Base-by-base conservation (phyloP, 2,797 vertebrate genomes). In the Etheostoma nigrum region DNA sequence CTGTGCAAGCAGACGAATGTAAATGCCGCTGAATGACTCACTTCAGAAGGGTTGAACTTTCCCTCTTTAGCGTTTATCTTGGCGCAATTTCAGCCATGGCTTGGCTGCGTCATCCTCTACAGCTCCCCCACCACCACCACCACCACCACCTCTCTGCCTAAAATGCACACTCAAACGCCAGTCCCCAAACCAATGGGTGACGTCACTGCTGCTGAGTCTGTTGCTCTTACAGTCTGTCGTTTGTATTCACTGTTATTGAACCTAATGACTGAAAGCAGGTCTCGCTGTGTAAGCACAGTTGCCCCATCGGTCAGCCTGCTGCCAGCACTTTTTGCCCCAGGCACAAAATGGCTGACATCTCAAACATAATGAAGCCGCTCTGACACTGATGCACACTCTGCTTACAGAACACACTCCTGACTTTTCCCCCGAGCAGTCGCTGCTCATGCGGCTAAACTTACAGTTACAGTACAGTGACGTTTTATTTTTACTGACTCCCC, bases 401-500 rank as follows among this genome's bases (percentile, higher is more conserved):
- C 67, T 76, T 72, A 77, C 60, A 64, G 23, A 27, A 74, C 66
- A 44, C 44, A 48, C 60, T 67, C 51, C 62, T 82, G 79, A 89
- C 88, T 68, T 79, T 79, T 52, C 69, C 21, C 80, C 21, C 66
- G 1, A 64, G 79, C 84, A 47, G 30, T 71, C 54, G 36, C 52
- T 49, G 69, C 71, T 74, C 36, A 7, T 4, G 11, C 5, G n/a
- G 76, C 81, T 90, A 88, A 83, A 86, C 83, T 79, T 89, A 85
- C 54, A 48, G 12, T 55, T 52, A 49, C 52, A 12, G 58, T 3
- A 27, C 72, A 66, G 23, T 30, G 15, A 55, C 19, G 8, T 48
- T 51, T 63, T 36, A 36, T 54, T 44, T 67, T 67, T 58, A 13
- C 27, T 27, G 42, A 64, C 11, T 48, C 36, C 36, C 36, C 10